These are phyloP conservation scores for Anolis carolinensis DNA, from an alignment of 2,113 vertebrate species.

Conservation along the genomic window DNA sequence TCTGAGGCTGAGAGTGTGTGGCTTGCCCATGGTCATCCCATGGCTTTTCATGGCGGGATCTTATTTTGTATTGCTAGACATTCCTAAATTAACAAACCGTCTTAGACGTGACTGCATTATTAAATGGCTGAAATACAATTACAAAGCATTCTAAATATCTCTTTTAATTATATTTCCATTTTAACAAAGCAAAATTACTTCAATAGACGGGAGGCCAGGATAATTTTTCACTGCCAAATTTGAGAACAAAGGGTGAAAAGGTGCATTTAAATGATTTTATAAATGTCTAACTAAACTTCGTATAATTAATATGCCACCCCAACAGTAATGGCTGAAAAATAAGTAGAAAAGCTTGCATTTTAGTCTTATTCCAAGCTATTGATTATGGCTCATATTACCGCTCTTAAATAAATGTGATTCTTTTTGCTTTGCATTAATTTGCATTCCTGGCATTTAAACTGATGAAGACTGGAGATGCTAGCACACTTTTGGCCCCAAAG, in stretches of 20 bases:
- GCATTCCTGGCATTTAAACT: constrained; percentile 66
- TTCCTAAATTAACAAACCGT: constrained; percentile 76
- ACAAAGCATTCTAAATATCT: constrained; percentile 75
- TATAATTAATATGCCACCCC: constrained; percentile 63
- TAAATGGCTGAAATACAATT: constrained; percentile 75
- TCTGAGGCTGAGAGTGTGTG: no score
- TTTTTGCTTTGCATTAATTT: constrained; percentile 59
- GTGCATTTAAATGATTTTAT: constrained; percentile 76
- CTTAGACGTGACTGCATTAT: constrained; percentile 73
- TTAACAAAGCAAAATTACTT: constrained; percentile 80
- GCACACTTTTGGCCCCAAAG: constrained; percentile 59
- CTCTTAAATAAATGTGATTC: constrained; percentile 52
- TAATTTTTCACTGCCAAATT: constrained; percentile 74
- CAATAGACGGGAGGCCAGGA: constrained; percentile 69
- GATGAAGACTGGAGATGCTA: constrained; percentile 42
- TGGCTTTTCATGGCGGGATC: no score
- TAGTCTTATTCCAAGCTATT: constrained; percentile 72
- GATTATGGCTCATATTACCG: constrained; percentile 68
- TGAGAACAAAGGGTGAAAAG: constrained; percentile 78
- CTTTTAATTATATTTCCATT: constrained; percentile 80
- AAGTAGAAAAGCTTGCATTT: constrained; percentile 69
- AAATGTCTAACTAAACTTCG: constrained; percentile 71
- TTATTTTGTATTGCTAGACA: constrained; percentile 63
- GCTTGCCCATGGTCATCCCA: no score
- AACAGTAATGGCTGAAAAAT: constrained; percentile 72